phyloP scores from a whole-genome alignment of 2,888 invertebrate species.

The Drosophila longiperda region DNA sequence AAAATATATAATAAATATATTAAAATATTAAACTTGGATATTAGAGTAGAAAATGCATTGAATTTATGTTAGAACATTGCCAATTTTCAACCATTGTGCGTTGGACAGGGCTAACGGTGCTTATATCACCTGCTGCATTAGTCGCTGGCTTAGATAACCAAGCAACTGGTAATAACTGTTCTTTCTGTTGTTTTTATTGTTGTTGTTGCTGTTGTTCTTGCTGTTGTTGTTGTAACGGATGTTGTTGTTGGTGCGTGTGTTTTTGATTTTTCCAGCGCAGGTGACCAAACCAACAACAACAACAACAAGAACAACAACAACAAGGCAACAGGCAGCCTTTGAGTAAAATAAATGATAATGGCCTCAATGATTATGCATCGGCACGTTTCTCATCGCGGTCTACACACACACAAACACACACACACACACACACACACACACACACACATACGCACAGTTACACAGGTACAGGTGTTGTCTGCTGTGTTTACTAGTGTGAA shows the following conservation, averaged over 20 bases:
- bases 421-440: conserved; percentile 18
- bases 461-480: conserved; percentile 30
- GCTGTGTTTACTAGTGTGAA: conserved; percentile 48
- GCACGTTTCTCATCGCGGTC: conserved; percentile 81
- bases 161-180: conserved; percentile 25
- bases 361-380: conserved; percentile 83
- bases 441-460: conserved; percentile 14
- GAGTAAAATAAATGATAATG: conserved; percentile 81
- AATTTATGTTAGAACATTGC: background rate
- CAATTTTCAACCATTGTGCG: conserved; percentile 1
- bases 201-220: conserved; percentile 14
- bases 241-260: conserved; percentile 65
- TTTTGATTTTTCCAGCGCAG: conserved; percentile 67
- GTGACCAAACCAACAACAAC: conserved; percentile 30
- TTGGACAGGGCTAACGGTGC: background rate
- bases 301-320: conserved; percentile 29
- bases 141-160: conserved; percentile 54
- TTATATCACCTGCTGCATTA: conserved; percentile 44
- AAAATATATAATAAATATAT: no score
- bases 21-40: background rate
- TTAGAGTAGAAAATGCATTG: background rate
- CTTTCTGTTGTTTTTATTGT: conserved; percentile 10
- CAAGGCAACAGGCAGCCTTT: conserved; percentile 43
- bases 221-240: conserved; percentile 23
- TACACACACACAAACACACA: conserved; percentile 31